These are phyloP conservation scores for Indicator maculatus DNA, from an alignment of 2,113 vertebrate species.

Conservation along the genomic window DNA sequence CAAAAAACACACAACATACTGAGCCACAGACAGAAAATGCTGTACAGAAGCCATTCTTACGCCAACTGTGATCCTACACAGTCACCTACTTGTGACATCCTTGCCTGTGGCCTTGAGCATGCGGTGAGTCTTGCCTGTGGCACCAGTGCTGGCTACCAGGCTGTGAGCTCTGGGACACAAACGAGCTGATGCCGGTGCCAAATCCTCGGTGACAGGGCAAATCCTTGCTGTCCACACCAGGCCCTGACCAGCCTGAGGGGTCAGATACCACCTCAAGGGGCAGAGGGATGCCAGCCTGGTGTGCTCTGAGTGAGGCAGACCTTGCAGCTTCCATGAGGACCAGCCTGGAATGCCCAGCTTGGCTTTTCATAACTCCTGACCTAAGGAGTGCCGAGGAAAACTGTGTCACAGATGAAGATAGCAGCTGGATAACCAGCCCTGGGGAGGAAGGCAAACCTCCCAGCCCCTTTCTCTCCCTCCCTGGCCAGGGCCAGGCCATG, in stretches of 20 bases:
- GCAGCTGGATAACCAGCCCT: accelerated
- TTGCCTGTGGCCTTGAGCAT: accelerated
- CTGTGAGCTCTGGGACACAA: background rate
- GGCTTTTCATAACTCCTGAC: background rate
- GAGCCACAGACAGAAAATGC: background rate
- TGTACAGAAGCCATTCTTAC: background rate
- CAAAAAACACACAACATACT: background rate
- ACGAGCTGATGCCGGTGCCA: accelerated
- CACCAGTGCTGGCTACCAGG: background rate
- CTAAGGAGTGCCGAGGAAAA: too few relatives aligned
- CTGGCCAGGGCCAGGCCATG: accelerated
- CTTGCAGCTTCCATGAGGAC: background rate
- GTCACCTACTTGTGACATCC: background rate
- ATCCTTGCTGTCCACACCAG: accelerated
- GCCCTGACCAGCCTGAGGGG: background rate
- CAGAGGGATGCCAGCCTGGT: accelerated
- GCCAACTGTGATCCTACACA: too few relatives aligned
- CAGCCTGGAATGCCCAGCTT: accelerated
- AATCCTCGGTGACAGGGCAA: accelerated
- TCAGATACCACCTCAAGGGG: background rate
- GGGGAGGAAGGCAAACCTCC: background rate
- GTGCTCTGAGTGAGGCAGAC: background rate
- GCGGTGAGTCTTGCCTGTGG: accelerated
- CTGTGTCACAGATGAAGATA: accelerated
- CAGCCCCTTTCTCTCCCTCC: background rate